Evolutionary conservation across 2,888 invertebrate genomes (phyloP).

Genomic region (Cheilosia urbana): DNA sequence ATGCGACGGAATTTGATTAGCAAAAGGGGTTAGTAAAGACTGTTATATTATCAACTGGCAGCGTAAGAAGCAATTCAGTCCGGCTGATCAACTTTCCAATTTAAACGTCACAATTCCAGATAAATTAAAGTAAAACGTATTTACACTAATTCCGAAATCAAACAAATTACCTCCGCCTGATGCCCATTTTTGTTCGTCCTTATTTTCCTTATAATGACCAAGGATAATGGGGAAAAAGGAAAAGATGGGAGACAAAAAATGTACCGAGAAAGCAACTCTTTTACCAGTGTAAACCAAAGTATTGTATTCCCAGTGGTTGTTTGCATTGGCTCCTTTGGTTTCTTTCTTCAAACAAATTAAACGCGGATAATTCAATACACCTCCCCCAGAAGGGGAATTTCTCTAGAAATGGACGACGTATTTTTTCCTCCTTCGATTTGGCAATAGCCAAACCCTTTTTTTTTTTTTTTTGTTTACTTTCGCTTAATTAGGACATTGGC

Average conservation of each 20-base stretch:
- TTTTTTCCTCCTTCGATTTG: conserved; percentile 23
- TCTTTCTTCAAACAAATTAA: conserved; percentile 74
- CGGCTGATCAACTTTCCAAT: background rate
- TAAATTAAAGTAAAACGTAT: conserved; percentile 18
- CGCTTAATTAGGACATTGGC: conserved; percentile 81
- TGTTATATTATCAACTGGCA: no score
- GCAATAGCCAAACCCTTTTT: conserved; percentile 72
- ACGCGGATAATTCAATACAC: conserved; percentile 66
- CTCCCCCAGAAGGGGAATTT: conserved; percentile 76
- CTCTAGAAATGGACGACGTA: conserved; percentile 44
- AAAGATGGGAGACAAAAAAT: conserved; percentile 14
- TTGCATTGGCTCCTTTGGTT: conserved; percentile 72
- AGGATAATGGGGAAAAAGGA: background rate
- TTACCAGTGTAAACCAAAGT: conserved; percentile 46
- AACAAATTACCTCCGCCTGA: conserved; percentile 40
- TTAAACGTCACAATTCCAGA: conserved; percentile 11
- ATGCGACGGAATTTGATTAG: background rate
- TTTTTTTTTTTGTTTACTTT: conserved; percentile 80
- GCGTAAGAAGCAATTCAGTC: background rate
- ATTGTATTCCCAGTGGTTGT: conserved; percentile 69
- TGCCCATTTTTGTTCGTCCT: background rate
- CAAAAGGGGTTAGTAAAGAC: background rate
- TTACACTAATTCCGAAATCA: conserved; percentile 28
- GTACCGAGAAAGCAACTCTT: conserved; percentile 30
- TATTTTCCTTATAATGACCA: background rate